phyloP scores from a whole-genome alignment of 2,797 vertebrate species.

The Octomys mimax region DNA sequence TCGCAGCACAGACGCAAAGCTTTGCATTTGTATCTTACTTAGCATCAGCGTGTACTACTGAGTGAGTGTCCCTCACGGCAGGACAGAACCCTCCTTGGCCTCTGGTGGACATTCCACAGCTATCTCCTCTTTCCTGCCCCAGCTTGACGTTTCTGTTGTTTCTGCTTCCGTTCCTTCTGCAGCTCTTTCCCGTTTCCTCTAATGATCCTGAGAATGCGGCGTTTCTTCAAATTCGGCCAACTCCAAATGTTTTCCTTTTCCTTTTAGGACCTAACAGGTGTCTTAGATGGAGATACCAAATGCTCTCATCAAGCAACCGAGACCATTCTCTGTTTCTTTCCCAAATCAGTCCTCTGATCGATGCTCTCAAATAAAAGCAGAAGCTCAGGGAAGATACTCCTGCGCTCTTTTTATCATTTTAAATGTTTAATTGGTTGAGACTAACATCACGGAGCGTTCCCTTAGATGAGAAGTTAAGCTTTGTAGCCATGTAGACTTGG shows the following conservation, averaged over 20 bases:
- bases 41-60: background rate
- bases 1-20: background rate
- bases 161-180: background rate
- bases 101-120: background rate
- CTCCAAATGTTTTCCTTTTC: background rate
- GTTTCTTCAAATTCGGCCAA: constrained; percentile 51
- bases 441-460: background rate
- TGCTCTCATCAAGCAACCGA: constrained; percentile 32
- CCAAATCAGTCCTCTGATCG: background rate
- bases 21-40: background rate
- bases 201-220: background rate
- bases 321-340: background rate
- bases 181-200: background rate
- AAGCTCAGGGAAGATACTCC: background rate
- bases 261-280: constrained; percentile 34
- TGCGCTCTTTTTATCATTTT: background rate
- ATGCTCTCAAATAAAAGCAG: background rate
- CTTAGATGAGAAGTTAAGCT: background rate
- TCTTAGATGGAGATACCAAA: constrained; percentile 59
- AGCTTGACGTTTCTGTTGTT: background rate
- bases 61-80: accelerated
- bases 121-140: background rate
- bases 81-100: background rate
- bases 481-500: background rate
- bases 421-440: background rate